Evolutionary conservation across 1,140 invertebrate species (phyloP).

Genomic region (Stenopsyche tienmushanensis): DNA sequence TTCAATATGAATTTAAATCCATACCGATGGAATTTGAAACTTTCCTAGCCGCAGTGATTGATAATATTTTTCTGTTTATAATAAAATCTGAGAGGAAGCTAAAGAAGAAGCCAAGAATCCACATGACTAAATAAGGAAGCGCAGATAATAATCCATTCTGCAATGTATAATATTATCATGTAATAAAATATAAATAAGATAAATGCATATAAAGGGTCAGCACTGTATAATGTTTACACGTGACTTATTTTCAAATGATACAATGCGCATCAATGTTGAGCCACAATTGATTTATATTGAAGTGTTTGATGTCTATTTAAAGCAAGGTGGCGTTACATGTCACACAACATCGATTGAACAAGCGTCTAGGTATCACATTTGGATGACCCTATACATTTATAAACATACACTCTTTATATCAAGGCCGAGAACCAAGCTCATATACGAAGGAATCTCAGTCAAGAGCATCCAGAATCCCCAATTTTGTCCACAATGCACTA

Average conservation of each 20-base stretch:
- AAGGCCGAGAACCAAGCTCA: slow-evolving; percentile 78
- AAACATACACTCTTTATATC: slow-evolving; percentile 70
- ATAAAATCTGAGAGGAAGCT: slow-evolving; percentile 60
- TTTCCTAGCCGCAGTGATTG: slow-evolving; percentile 47
- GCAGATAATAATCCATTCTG: slow-evolving; percentile 76
- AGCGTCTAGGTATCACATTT: no score
- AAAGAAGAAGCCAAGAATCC: slow-evolving; percentile 61
- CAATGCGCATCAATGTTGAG: no score
- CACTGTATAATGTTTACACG: no score
- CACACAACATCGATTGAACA: no score
- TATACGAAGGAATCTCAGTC: slow-evolving; percentile 88
- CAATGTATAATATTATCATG: slow-evolving; percentile 36
- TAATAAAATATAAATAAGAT: neutral
- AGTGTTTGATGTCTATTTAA: no score
- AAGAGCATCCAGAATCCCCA: slow-evolving; percentile 94
- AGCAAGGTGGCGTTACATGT: no score
- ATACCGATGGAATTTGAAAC: slow-evolving; percentile 51
- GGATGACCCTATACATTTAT: no score
- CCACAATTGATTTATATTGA: no score
- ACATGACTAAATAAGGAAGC: slow-evolving; percentile 73
- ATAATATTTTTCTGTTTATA: slow-evolving; percentile 54
- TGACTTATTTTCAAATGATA: no score
- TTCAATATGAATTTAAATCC: no score
- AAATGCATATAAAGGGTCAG: neutral
- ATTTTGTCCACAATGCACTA: slow-evolving; percentile 83